Base-by-base conservation (phyloP, 2,888 invertebrate species). In the Drosophila peninsularis region DNA sequence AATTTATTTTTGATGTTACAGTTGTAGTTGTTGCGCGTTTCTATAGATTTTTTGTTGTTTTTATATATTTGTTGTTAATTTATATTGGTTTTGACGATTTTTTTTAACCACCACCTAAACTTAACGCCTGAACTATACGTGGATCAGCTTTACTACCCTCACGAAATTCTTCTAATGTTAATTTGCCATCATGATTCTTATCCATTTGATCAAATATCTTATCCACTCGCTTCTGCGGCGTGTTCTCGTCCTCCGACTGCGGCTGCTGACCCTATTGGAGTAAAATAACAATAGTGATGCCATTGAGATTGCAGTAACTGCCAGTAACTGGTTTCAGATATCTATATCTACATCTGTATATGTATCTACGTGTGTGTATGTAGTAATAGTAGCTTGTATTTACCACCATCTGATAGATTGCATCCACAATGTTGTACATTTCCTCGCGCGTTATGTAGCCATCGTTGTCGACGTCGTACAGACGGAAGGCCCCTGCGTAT, bases 121-220 rank as follows among this genome's bases (percentile, higher is more conserved):
- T 96, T 75, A 99, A 94, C 58, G 99, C 99, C 93, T 99, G 98
- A 66, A 99, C 98, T 92, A 99, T 99, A 92, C 98, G 95, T 37
- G 99, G 99, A 93, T 99, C 99, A 62, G 98, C 98, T 94, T 99
- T 99, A 93, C 98, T 98, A 83, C 99, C 99, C 94, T 99, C 99
- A 90, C 98, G 96, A 94, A 99, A 99, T 93, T 99, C 99, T 91
- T 99, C 99, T 88, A 99, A 94, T 58, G 99, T 98, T 90, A 99
- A 94, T 91, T 97, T 96, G 93, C 99, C 98, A 93, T 99, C 99
- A 93, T 98, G 98, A 93, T 99, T 99, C 94, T 97, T 99, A 94
- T 99, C 99, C 98, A 99, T 98, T 93, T 98, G 98, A 93, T 98
- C 98, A 94, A 99, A 99, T 92, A 99, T 99, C 93, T 98, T 98